Percentiles rank a stretch among this genome's conserved stretches.
Evolutionary conservation across 1,140 invertebrate genomes (phyloP).

Genomic region (Drosophila punjabiensis): DNA sequence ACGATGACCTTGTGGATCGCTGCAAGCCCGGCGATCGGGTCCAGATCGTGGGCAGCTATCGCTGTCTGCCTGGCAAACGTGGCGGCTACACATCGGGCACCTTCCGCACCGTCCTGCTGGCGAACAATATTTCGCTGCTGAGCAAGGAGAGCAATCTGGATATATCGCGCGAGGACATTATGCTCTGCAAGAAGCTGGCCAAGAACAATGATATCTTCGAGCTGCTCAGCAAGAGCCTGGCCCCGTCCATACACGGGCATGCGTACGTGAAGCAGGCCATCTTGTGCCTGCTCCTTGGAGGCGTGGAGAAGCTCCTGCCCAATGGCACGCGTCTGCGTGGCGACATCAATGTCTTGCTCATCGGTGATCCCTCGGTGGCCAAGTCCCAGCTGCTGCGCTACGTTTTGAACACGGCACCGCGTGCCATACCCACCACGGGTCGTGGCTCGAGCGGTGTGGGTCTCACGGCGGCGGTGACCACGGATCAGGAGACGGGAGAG

Average conservation of each 20-base stretch:
- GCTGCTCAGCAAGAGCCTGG: conserved; percentile 95
- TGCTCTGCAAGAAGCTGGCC: conserved; percentile 95
- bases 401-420: conserved; percentile 96
- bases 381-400: conserved; percentile 99
- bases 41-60: conserved; percentile 96
- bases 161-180: conserved; percentile 95
- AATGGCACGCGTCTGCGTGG: conserved; percentile 99
- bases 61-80: conserved; percentile 97
- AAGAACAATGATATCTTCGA: conserved; percentile 95
- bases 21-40: conserved; percentile 99
- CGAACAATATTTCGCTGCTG: conserved; percentile 95
- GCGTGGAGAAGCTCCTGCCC: conserved; percentile 97
- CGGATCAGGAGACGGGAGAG: conserved; percentile 97
- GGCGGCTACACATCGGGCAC: conserved; percentile 97
- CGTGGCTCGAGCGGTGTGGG: conserved; percentile 98
- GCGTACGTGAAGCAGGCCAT: conserved; percentile 99
- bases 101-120: conserved; percentile 97
- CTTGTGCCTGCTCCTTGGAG: conserved; percentile 97
- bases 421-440: conserved; percentile 98
- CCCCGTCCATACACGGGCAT: conserved; percentile 99
- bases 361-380: conserved; percentile 99
- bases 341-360: conserved; percentile 98
- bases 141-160: conserved; percentile 95
- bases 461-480: conserved; percentile 98
- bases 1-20: conserved; percentile 98